These are phyloP conservation scores for Lydus trimaculatus DNA, from an alignment of 2,888 invertebrate genomes.

Conservation along the genomic window DNA sequence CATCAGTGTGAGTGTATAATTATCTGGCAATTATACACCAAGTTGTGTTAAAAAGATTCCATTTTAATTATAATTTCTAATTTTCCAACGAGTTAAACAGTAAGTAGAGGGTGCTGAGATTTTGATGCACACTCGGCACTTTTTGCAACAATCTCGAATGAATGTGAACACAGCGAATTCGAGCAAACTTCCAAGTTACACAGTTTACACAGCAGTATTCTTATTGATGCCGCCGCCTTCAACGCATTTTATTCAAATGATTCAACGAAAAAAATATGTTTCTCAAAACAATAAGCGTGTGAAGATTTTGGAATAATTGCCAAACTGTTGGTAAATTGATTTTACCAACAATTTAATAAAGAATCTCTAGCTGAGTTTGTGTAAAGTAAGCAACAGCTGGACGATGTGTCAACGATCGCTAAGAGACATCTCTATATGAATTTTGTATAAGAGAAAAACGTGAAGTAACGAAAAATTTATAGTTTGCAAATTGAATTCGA, in stretches of 20 bases:
- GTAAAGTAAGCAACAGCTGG: slow-evolving; percentile 36
- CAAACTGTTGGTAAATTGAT: slow-evolving; percentile 2
- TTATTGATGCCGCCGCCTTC: not conserved
- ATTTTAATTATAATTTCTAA: slow-evolving; percentile 45
- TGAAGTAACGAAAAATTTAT: slow-evolving; percentile 35
- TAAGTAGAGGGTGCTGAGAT: slow-evolving; percentile 39
- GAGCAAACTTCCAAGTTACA: slow-evolving; percentile 34
- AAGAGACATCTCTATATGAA: slow-evolving; percentile 32
- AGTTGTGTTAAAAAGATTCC: slow-evolving; percentile 37
- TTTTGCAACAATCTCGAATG: slow-evolving; percentile 41
- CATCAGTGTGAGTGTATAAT: slow-evolving; percentile 19
- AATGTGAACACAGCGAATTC: slow-evolving; percentile 42
- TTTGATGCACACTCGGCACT: slow-evolving; percentile 47
- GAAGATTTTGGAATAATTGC: not conserved
- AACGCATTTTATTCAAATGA: slow-evolving; percentile 33
- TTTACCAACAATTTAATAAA: not conserved
- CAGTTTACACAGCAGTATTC: slow-evolving; percentile 39
- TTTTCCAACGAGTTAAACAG: slow-evolving; percentile 42
- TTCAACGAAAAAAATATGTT: not conserved
- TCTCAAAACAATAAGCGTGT: not conserved
- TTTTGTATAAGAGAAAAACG: slow-evolving; percentile 32
- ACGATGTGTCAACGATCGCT: slow-evolving; percentile 29
- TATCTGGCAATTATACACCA: slow-evolving; percentile 33
- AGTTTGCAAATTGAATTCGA: slow-evolving; percentile 13
- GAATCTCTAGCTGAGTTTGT: slow-evolving; percentile 13